phyloP scores from a whole-genome alignment of 2,888 invertebrate genomes.

The Eurytoma adleriae region DNA sequence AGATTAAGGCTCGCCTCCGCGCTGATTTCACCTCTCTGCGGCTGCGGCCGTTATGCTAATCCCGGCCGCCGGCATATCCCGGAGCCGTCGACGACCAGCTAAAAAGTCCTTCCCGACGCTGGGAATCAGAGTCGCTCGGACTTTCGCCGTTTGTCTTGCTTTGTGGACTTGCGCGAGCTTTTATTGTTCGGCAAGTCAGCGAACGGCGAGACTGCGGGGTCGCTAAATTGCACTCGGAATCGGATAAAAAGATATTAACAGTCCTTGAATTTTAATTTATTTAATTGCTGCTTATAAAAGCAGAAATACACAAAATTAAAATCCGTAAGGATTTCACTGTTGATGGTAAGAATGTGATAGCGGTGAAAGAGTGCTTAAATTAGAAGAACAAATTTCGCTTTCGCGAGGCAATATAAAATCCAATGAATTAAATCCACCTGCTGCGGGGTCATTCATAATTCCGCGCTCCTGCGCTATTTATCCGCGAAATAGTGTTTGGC shows the following conservation, averaged over 20 bases:
- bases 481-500: too few relatives aligned
- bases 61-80: not conserved
- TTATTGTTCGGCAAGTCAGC: not conserved
- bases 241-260: too few relatives aligned
- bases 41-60: conserved; percentile 35
- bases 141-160: conserved; percentile 5
- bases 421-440: too few relatives aligned
- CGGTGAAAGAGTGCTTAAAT: too few relatives aligned
- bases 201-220: not conserved
- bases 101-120: conserved; percentile 19
- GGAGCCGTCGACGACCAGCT: not conserved
- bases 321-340: too few relatives aligned
- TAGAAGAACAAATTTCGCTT: too few relatives aligned
- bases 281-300: not conserved
- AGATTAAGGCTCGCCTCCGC: conserved; percentile 29
- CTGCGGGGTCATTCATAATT: too few relatives aligned
- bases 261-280: not conserved
- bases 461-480: too few relatives aligned
- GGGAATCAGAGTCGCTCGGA: conserved; percentile 10
- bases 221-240: not conserved
- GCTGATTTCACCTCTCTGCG: not conserved
- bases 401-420: too few relatives aligned
- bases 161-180: not conserved
- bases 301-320: too few relatives aligned
- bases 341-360: too few relatives aligned